Evolutionary conservation across 2,113 vertebrate genomes (phyloP), one percentile per base, ranked within the genome.

Genomic region (Takifugu flavidus): DNA sequence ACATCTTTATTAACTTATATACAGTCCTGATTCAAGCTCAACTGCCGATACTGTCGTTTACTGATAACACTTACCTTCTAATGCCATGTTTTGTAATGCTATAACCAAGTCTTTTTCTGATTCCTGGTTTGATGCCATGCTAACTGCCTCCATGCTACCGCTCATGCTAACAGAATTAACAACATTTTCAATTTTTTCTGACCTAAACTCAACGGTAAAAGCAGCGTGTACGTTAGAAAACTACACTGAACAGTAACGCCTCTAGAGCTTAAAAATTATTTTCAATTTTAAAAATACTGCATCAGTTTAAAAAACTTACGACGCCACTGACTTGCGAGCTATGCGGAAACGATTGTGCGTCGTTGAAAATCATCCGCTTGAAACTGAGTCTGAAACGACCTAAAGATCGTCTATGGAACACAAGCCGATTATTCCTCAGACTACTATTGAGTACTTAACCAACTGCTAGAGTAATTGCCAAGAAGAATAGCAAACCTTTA

Each of bases 361-460:
- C 63, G 49, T 43, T 57, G 27, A 80, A 78, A 46, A n/a, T 11
- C 42, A n/a, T 75, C 79, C 74, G 81, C 29, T 51, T 31, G 82
- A 75, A 82, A 78, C 56, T 39, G 8, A 10, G 34, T 6, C 34
- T 31, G 82, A 73, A 82, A 78, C 56, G 42, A 26, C 4, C 6
- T 67, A 13, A 65, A 74, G 67, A 72, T 82, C 65, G 56, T 67
- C 20, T 56, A 44, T 43, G 10, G 7, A 11, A 5, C 20, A 39
- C 34, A 39, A 39, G 11, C 34, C 7, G 34, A 39, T 11, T 39
- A 11, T 39, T 39, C 34, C 2, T 39, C 34, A 10, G 5, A 11
- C 34, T 10, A 10, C 2, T 39, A 39, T 39, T 10, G 8, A 39
- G 34, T 10, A 39, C 34, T 39, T 39, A 1, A 11, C 34, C 8